Evolutionary conservation across 2,113 vertebrate genomes (phyloP).

Genomic region (Gopherus flavomarginatus): DNA sequence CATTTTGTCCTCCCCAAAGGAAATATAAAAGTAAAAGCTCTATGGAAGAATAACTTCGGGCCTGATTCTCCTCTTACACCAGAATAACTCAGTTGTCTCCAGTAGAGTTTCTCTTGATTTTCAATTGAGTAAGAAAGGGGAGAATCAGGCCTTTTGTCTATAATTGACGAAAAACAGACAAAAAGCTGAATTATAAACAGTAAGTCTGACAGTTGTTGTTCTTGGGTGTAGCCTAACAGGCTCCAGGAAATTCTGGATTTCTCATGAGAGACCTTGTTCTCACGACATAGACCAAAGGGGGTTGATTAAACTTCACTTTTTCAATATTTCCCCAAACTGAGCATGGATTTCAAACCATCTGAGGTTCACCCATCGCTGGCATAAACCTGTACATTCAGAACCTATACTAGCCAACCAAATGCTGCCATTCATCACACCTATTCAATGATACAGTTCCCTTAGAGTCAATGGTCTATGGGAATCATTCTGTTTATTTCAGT

Average conservation of each 20-base stretch:
- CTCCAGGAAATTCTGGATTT: not conserved
- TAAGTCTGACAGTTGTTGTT: not conserved
- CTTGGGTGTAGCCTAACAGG: not conserved
- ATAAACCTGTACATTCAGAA: not conserved
- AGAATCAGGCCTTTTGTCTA: not conserved
- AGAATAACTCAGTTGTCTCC: not conserved
- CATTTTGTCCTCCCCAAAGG: not conserved
- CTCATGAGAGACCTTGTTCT: not conserved
- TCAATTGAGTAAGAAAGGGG: not conserved
- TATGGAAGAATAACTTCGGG: slow-evolving; percentile 3
- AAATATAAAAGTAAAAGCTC: not conserved
- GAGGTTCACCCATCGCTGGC: not conserved
- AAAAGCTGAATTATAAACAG: not conserved
- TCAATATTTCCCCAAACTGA: not conserved
- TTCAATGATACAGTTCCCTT: not conserved
- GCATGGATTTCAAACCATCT: not conserved
- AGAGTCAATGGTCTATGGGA: not conserved
- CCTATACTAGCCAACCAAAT: not conserved
- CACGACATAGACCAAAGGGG: not conserved
- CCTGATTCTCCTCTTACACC: not conserved
- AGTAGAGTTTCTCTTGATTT: not conserved
- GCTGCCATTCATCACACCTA: not conserved
- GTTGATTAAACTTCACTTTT: not conserved
- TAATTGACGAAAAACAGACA: not conserved
- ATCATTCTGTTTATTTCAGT: not conserved